Evolutionary conservation across 1,140 invertebrate genomes (phyloP), one percentile per base, ranked within the genome.

Genomic region (Brachionus koreanus): DNA sequence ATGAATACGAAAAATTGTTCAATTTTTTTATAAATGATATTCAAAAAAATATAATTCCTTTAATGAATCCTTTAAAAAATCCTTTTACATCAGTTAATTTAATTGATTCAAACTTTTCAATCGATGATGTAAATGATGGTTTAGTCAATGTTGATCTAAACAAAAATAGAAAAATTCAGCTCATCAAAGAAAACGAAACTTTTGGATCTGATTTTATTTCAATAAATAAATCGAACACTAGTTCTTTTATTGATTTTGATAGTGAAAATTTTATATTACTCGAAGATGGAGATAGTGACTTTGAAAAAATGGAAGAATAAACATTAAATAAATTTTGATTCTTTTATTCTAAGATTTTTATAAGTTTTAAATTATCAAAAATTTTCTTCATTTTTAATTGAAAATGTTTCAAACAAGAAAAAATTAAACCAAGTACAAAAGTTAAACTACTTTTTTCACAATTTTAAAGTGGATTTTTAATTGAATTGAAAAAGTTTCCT

Each of bases 151-250:
- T 74, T 29, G 23, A 46, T 46, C 42, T 74, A 3, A 46, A 74
- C 43, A 12, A 74, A 25, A 39, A 43, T 29, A 46, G 9, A 74
- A 46, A 74, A 13, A 12, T 5, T 46, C 19, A 46, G 1, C 13
- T 0, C 25, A n/a, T 10, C 1, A 10, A 10, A 2, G 5, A 39
- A 25, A 2, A 16, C 13, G 16, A 74, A 29, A 13, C 6, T 46
- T 74, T 74, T 46, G 69, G 69, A 10, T 74, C 69, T 74, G 69
- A 74, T 74, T 74, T 46, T 19, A 74, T 74, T 13, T 74, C 69
- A 46, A 13, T 74, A 23, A 46, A 46, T 46, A 10, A 19, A 42
- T 43, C n/a, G 13, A 35, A 5, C 7, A 43, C 2, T 25, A 25
- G 33, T 12, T n/a, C 39, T 46, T 74, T 74, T 74, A 46, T 43